A percentile compares a stretch with the other conserved stretches of the same genome.
Conservation (phyloP, 2,113 vertebrate species). For the Onychostoma macrolepis region DNA sequence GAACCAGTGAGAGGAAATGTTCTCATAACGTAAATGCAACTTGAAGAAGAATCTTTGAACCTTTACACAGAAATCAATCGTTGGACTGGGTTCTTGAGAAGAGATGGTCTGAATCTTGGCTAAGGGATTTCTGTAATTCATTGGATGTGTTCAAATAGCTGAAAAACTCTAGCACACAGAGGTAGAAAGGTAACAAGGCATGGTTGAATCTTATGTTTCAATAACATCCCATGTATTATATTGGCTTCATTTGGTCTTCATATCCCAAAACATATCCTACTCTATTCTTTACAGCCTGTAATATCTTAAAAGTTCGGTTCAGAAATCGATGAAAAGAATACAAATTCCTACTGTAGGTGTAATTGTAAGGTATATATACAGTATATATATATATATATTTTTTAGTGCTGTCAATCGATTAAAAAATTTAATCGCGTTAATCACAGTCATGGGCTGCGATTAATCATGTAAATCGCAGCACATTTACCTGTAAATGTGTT, state of each 20-base stretch:
- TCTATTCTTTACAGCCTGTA: background rate
- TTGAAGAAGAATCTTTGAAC: background rate
- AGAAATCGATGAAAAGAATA: background rate
- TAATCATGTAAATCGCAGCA: too few species aligned
- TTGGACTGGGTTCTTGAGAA: background rate
- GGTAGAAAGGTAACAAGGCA: background rate
- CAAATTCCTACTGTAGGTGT: too few species aligned
- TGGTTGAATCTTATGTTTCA: background rate
- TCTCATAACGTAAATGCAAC: background rate
- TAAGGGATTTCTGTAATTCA: background rate
- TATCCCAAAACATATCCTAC: background rate
- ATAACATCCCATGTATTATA: background rate
- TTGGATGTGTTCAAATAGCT: background rate
- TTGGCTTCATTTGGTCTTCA: background rate
- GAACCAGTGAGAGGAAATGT: background rate
- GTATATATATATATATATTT: too few species aligned
- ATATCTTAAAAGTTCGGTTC: background rate
- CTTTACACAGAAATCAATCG: conserved; percentile 2
- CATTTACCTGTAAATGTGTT: too few species aligned
- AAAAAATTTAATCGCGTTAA: too few species aligned
- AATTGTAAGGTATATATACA: too few species aligned
- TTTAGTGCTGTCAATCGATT: too few species aligned
- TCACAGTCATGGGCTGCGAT: too few species aligned
- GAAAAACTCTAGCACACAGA: background rate
- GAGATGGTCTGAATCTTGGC: background rate